These are phyloP conservation scores for Zoanthus gigantus DNA, from an alignment of 92 coral and sea anemone species.

Conservation along the genomic window DNA sequence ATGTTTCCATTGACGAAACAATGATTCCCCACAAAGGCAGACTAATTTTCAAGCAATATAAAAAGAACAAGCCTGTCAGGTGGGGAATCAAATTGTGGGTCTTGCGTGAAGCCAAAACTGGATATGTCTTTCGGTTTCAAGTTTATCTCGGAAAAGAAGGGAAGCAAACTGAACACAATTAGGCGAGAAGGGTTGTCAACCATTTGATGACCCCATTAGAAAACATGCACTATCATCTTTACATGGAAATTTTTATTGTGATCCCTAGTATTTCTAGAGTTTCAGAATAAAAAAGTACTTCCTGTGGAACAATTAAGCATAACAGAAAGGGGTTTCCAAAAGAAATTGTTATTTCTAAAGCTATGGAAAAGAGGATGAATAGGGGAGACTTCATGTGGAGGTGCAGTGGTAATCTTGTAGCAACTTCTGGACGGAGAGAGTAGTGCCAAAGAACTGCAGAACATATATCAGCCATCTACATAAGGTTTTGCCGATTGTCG, in stretches of 20 bases:
- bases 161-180: not conserved
- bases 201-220: not conserved
- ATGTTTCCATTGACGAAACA: constrained; percentile 45
- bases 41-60: constrained; percentile 41
- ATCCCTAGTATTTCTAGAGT: not conserved
- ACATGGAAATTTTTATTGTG: not conserved
- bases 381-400: too few relatives aligned
- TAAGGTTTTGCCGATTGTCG: too few relatives aligned
- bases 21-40: constrained; percentile 59
- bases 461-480: too few relatives aligned
- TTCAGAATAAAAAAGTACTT: not conserved
- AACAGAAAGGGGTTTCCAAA: too few relatives aligned
- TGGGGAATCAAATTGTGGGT: not conserved
- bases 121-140: not conserved
- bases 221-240: not conserved
- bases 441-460: too few relatives aligned
- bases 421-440: too few relatives aligned
- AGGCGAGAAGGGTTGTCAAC: not conserved
- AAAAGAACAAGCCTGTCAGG: constrained; percentile 43
- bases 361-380: too few relatives aligned
- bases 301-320: not conserved
- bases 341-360: too few relatives aligned
- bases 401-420: too few relatives aligned
- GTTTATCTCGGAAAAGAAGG: not conserved
- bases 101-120: too few relatives aligned